A percentile compares a stretch with the other conserved stretches of the same genome.
Conservation (phyloP, 1,140 invertebrate species). For the Cecropterus lyciades region DNA sequence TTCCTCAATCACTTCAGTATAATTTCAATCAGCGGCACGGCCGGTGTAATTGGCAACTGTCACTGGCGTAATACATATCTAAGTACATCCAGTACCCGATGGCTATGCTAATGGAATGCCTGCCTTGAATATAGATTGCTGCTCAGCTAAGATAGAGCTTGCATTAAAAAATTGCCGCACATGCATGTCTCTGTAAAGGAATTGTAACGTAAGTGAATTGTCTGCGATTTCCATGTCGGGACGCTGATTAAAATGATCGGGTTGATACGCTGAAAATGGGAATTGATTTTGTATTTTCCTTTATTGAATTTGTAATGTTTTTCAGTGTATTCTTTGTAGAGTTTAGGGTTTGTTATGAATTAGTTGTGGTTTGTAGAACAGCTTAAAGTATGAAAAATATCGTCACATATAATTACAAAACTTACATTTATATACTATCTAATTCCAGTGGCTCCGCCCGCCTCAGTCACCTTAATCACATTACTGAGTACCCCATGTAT, state of each 20-base stretch:
- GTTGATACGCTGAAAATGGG: background rate
- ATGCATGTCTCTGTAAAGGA: slow-evolving; percentile 31
- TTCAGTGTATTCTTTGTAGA: too few relatives aligned
- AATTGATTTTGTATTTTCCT: too few relatives aligned
- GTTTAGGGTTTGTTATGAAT: too few relatives aligned
- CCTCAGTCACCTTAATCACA: too few relatives aligned
- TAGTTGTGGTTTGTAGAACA: too few relatives aligned
- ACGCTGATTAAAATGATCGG: slow-evolving; percentile 4
- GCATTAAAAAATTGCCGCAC: slow-evolving; percentile 54
- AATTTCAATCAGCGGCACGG: slow-evolving; percentile 60
- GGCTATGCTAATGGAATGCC: slow-evolving; percentile 46
- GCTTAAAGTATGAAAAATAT: too few relatives aligned
- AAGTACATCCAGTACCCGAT: slow-evolving; percentile 8
- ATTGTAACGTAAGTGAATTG: slow-evolving; percentile 24
- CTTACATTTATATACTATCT: too few relatives aligned
- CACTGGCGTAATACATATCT: slow-evolving; percentile 42
- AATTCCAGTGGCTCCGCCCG: too few relatives aligned
- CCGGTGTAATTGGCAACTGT: slow-evolving; percentile 54
- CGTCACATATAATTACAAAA: too few relatives aligned
- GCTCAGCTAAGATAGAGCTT: slow-evolving; percentile 40
- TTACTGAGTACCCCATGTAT: too few relatives aligned
- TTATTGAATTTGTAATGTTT: too few relatives aligned
- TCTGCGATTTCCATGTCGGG: slow-evolving; percentile 4
- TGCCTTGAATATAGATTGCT: slow-evolving; percentile 52
- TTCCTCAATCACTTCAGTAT: slow-evolving; percentile 54